Conservation (phyloP, 2,888 invertebrate genomes). For the Acronicta psi region DNA sequence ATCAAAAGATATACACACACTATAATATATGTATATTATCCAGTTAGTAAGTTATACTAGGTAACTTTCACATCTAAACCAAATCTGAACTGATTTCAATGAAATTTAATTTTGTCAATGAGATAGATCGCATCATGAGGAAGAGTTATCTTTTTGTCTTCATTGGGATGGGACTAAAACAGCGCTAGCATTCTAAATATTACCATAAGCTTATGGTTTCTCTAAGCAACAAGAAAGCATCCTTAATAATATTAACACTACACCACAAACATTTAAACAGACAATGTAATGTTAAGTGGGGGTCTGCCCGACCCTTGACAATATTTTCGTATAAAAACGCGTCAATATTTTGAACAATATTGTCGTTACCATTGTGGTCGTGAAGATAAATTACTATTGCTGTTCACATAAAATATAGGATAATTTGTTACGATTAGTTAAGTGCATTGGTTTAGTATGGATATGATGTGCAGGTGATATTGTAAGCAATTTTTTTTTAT, state of each 20-base stretch:
- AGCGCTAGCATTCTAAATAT: too few relatives aligned
- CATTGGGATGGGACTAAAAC: too few relatives aligned
- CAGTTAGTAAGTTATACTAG: too few relatives aligned
- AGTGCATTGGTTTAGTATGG: constrained; percentile 61
- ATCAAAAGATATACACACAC: too few relatives aligned
- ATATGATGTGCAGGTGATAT: constrained; percentile 48
- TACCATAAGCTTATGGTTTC: background rate
- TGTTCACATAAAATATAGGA: constrained; percentile 75
- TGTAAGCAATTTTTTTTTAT: too few relatives aligned
- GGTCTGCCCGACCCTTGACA: constrained; percentile 76
- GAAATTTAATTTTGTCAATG: too few relatives aligned
- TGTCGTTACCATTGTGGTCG: constrained; percentile 84
- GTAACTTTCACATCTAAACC: too few relatives aligned
- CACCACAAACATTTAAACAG: constrained; percentile 63
- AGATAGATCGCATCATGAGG: too few relatives aligned
- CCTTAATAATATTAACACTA: constrained; percentile 33
- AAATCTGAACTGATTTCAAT: too few relatives aligned
- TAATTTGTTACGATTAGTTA: constrained; percentile 83
- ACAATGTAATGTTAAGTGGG: constrained; percentile 81
- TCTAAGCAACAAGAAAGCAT: constrained; percentile 24
- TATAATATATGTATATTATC: too few relatives aligned
- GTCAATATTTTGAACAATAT: constrained; percentile 88
- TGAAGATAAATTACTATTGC: constrained; percentile 84
- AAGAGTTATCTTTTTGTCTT: too few relatives aligned
- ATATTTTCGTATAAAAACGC: constrained; percentile 79